A percentile compares a stretch with the other conserved stretches of the same genome.
These are phyloP conservation scores for Scomber scombrus DNA, from an alignment of 2,113 vertebrate genomes.

Conservation along the genomic window DNA sequence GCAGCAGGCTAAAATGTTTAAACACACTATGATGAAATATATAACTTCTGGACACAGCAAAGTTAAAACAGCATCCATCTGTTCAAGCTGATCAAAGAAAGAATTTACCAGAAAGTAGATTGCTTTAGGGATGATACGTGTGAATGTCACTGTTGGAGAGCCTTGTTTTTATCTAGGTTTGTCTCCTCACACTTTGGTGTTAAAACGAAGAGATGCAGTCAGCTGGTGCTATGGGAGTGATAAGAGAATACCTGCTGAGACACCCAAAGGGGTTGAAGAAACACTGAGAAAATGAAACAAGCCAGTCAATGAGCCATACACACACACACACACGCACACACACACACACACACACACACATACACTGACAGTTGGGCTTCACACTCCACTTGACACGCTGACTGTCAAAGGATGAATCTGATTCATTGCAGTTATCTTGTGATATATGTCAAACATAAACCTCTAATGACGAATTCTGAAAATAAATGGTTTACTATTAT, in stretches of 20 bases:
- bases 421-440: conserved; percentile 74
- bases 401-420: conserved; percentile 79
- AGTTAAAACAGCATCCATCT: conserved; percentile 11
- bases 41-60: conserved; percentile 16
- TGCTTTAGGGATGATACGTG: conserved; percentile 17
- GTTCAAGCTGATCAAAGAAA: conserved; percentile 38
- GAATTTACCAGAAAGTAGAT: conserved; percentile 24
- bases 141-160: conserved; percentile 52
- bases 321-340: conserved; percentile 37
- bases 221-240: conserved; percentile 71
- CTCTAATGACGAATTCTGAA: conserved; percentile 68
- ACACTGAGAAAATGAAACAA: conserved; percentile 71
- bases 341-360: conserved; percentile 25
- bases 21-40: neutral
- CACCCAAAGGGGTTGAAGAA: conserved; percentile 73
- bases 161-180: conserved; percentile 78
- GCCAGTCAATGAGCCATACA: conserved; percentile 63
- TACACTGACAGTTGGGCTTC: conserved; percentile 74
- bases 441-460: conserved; percentile 75
- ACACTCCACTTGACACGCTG: conserved; percentile 78
- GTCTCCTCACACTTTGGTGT: conserved; percentile 81
- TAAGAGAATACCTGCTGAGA: conserved; percentile 81
- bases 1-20: neutral
- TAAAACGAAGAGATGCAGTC: conserved; percentile 82
- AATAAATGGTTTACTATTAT: conserved; percentile 65